Percentiles rank a stretch among this genome's conserved stretches.
These are phyloP conservation scores for Portevinia maculata DNA, from an alignment of 2,888 invertebrate species.

Conservation along the genomic window DNA sequence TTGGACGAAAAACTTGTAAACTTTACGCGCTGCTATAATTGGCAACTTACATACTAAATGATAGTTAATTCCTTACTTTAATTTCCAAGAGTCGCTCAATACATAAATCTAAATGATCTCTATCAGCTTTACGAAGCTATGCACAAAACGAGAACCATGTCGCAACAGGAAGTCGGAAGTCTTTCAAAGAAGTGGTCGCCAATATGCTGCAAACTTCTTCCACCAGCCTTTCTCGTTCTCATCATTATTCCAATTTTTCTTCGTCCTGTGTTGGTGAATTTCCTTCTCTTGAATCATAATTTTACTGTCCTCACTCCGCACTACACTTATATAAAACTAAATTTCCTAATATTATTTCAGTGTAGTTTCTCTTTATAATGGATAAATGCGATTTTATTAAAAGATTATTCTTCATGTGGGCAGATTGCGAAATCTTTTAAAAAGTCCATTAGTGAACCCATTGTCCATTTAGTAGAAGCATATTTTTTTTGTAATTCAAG, in stretches of 20 bases:
- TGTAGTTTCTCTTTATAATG: not conserved
- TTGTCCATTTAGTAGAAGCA: constrained; percentile 25
- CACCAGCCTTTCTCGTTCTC: not conserved
- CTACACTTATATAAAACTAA: constrained; percentile 14
- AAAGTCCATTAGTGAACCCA: constrained; percentile 55
- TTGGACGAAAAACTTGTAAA: too few species aligned
- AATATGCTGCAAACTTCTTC: constrained; percentile 14
- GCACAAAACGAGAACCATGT: constrained; percentile 10
- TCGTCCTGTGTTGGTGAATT: not conserved
- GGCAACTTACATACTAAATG: too few species aligned
- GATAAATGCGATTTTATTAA: constrained; percentile 29
- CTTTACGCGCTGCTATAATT: too few species aligned
- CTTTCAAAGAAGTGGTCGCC: constrained; percentile 4
- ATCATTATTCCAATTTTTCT: not conserved
- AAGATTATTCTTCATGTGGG: constrained; percentile 29
- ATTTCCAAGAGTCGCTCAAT: too few species aligned
- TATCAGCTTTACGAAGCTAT: too few species aligned
- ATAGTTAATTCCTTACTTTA: too few species aligned
- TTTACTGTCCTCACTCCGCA: too few species aligned
- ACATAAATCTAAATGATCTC: too few species aligned
- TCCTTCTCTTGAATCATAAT: constrained; percentile 8
- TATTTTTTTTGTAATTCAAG: not conserved
- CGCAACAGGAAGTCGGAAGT: constrained; percentile 4
- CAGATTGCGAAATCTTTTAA: constrained; percentile 44
- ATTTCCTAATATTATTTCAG: constrained; percentile 15